A percentile compares a stretch with the other conserved stretches of the same genome.
Evolutionary conservation across 2,113 vertebrate genomes (phyloP).

Genomic region (Apaloderma vittatum): DNA sequence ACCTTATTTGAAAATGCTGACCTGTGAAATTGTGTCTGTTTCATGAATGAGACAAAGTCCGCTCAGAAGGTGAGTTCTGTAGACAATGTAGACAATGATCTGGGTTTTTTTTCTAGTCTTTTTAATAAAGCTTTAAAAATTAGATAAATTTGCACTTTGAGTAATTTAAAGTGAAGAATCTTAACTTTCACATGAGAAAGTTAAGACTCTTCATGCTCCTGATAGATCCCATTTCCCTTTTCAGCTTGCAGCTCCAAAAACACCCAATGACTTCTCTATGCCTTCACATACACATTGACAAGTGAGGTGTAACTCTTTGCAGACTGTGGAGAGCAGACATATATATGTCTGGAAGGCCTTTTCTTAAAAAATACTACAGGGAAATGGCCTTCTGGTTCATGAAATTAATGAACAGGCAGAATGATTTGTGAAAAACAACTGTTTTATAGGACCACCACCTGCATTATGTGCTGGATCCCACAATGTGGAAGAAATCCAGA

Average conservation of each 20-base stretch:
- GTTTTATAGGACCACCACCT: slow-evolving; percentile 62
- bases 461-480: slow-evolving; percentile 31
- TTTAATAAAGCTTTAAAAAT: neutral
- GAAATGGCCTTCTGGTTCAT: neutral
- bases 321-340: neutral
- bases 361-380: neutral
- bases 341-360: neutral
- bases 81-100: no score
- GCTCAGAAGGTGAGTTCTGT: neutral
- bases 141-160: neutral
- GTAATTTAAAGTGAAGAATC: neutral
- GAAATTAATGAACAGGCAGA: slow-evolving; percentile 55
- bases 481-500: slow-evolving; percentile 47
- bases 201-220: neutral
- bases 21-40: neutral
- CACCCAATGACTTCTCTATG: neutral
- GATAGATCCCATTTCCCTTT: neutral
- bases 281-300: neutral
- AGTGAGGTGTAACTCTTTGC: slow-evolving; percentile 1
- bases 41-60: neutral
- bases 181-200: neutral
- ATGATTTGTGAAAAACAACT: slow-evolving; percentile 68
- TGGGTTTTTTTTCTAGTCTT: neutral
- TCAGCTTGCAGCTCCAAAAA: neutral
- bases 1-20: neutral